These are phyloP conservation scores for Gopherus evgoodei DNA, from an alignment of 2,113 vertebrate species.

Conservation along the genomic window DNA sequence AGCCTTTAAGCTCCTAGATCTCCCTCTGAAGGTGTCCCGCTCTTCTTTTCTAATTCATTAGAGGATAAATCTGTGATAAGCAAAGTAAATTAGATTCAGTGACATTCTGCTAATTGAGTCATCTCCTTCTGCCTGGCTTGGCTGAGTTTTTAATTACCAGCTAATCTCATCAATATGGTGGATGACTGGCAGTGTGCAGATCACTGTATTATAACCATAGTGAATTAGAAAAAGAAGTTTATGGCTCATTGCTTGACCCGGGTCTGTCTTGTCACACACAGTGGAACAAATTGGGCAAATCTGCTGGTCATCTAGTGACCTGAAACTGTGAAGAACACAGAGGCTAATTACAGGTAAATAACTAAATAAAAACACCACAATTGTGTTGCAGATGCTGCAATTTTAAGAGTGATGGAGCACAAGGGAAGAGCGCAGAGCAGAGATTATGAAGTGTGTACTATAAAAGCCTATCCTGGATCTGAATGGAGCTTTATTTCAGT, in stretches of 20 bases:
- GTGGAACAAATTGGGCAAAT: constrained; percentile 42
- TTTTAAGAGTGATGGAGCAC: background rate
- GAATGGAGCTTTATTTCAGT: constrained; percentile 42
- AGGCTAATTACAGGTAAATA: constrained; percentile 22
- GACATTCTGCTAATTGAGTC: constrained; percentile 89
- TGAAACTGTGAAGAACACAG: constrained; percentile 19
- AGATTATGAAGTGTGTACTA: constrained; percentile 12
- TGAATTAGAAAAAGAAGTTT: constrained; percentile 40
- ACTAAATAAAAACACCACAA: background rate
- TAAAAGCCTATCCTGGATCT: constrained; percentile 48
- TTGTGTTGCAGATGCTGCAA: background rate
- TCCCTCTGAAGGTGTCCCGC: constrained; percentile 76
- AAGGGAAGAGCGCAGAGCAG: background rate
- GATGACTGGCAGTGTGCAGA: constrained; percentile 66
- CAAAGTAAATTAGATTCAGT: constrained; percentile 91
- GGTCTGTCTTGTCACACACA: constrained; percentile 13
- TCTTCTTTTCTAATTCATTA: constrained; percentile 78
- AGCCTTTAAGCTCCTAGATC: constrained; percentile 71
- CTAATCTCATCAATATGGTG: constrained; percentile 96
- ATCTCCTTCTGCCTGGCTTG: constrained; percentile 82
- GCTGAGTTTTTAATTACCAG: constrained; percentile 94
- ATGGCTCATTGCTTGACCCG: constrained; percentile 42
- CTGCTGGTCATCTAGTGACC: constrained; percentile 20
- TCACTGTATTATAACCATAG: background rate
- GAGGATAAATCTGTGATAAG: constrained; percentile 84